phyloP scores from a whole-genome alignment of 53 echinoderm and acorn worm species.

The Echinometra lucunter region DNA sequence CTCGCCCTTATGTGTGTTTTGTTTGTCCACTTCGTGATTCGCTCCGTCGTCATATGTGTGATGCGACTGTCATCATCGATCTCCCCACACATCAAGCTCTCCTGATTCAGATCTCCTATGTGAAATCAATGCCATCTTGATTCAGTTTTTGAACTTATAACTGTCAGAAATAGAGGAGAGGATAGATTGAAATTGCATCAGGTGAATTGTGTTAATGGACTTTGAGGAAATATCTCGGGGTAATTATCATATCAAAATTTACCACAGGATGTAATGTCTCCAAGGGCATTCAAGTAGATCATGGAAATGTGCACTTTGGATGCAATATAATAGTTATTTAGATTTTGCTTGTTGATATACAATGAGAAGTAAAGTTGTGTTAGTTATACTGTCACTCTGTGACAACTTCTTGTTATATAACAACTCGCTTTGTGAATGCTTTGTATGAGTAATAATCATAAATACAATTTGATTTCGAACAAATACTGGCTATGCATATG shows the following conservation, averaged over 20 bases:
- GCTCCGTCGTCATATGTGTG: background rate
- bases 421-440: no score
- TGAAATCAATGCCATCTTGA: background rate
- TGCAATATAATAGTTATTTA: background rate
- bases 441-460: no score
- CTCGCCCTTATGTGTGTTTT: background rate
- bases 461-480: conserved; percentile 4
- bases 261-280: background rate
- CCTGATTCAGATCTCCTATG: background rate
- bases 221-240: no score
- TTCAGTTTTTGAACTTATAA: no score
- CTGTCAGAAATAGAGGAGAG: no score
- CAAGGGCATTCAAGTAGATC: background rate
- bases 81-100: background rate
- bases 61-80: background rate
- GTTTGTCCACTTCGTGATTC: background rate
- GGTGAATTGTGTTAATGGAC: no score
- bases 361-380: background rate
- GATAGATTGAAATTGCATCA: no score
- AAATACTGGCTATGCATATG: conserved; percentile 25
- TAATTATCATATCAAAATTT: background rate
- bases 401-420: no score
- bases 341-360: background rate
- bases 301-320: background rate
- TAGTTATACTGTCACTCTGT: no score